Evolutionary conservation across 2,888 invertebrate genomes (phyloP).

Genomic region (Clanis bilineata): DNA sequence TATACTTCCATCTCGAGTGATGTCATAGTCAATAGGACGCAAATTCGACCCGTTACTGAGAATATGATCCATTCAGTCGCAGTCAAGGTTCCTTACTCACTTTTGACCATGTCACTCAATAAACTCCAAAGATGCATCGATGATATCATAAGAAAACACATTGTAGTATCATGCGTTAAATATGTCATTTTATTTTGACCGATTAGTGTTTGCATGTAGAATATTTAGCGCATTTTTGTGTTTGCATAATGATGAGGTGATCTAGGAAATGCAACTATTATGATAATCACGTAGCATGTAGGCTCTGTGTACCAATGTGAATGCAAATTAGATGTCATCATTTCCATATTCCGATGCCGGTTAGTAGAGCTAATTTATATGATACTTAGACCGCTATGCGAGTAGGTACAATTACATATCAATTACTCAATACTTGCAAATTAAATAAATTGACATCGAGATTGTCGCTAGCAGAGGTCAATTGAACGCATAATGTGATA

Average conservation of each 20-base stretch:
- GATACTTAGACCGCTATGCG: not conserved
- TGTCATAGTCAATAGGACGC: constrained; percentile 66
- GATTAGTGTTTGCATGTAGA: constrained; percentile 4
- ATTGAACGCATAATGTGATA: not conserved
- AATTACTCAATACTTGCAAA: not conserved
- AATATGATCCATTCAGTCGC: constrained; percentile 47
- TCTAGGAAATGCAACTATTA: not conserved
- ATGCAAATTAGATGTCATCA: constrained; percentile 1
- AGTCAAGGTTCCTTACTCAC: constrained; percentile 53
- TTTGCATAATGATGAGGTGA: not conserved
- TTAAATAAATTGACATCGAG: not conserved
- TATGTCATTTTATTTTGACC: not conserved
- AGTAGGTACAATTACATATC: not conserved
- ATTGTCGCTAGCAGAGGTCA: not conserved
- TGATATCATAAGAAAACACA: constrained; percentile 35
- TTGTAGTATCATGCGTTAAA: constrained; percentile 15
- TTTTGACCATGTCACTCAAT: constrained; percentile 34
- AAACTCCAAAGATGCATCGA: constrained; percentile 29
- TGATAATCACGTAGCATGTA: not conserved
- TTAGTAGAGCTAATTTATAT: not conserved
- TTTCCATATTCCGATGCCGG: not conserved
- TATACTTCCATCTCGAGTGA: constrained; percentile 61
- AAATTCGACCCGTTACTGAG: constrained; percentile 54
- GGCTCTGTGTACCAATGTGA: not conserved
- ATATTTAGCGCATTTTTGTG: constrained; percentile 6